A percentile compares a stretch with the other conserved stretches of the same genome.
phyloP scores from a whole-genome alignment of 2,113 vertebrate species.

The Callorhinus ursinus region DNA sequence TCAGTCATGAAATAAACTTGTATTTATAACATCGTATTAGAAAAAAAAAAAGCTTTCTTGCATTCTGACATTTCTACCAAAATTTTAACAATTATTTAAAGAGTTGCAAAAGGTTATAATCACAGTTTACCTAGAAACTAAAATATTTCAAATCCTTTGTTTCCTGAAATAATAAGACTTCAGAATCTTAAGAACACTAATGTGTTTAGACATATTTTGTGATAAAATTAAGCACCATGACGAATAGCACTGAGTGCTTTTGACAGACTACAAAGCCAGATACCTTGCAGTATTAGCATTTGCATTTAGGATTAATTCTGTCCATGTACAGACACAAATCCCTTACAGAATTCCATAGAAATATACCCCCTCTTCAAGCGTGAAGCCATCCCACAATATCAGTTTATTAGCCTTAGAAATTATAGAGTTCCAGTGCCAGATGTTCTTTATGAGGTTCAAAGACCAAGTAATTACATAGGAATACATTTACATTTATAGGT shows the following conservation, averaged over 20 bases:
- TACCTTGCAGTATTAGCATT: background rate
- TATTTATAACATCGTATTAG: background rate
- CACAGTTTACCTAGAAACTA: background rate
- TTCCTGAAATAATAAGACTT: conserved; percentile 48
- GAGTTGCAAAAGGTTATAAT: conserved; percentile 42
- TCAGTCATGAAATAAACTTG: conserved; percentile 6
- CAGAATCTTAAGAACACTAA: conserved; percentile 26
- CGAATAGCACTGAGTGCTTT: background rate
- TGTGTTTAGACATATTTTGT: conserved; percentile 5
- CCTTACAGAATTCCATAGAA: background rate
- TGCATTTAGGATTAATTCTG: conserved; percentile 21
- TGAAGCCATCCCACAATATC: background rate
- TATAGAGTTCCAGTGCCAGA: background rate
- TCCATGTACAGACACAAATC: background rate
- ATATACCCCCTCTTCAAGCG: background rate
- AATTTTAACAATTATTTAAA: conserved; percentile 22
- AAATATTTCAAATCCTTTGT: background rate
- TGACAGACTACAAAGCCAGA: background rate
- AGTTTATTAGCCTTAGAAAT: conserved; percentile 32
- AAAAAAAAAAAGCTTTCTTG: background rate
- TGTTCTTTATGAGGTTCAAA: conserved; percentile 8
- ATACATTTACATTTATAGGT: conserved; percentile 40
- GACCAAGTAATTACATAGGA: background rate
- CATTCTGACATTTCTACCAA: background rate
- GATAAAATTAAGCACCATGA: conserved; percentile 40